These are phyloP conservation scores for Proterorhinus semilunaris DNA, from an alignment of 2,113 vertebrate genomes.

Conservation along the genomic window DNA sequence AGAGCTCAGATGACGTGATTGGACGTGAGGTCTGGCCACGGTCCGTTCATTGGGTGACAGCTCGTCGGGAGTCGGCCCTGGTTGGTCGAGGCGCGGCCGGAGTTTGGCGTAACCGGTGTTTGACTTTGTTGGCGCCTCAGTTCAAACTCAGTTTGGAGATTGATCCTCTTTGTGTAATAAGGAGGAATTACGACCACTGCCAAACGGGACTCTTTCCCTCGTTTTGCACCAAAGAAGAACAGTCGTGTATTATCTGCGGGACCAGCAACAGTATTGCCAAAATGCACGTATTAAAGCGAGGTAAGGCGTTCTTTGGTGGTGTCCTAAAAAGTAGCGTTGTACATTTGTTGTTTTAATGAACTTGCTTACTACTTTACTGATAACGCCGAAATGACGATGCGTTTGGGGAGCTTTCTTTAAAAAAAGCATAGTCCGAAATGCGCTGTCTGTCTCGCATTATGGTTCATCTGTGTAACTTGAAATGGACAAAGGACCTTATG, in stretches of 20 bases:
- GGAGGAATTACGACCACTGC: not conserved
- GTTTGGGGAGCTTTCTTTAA: not conserved
- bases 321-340: not conserved
- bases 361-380: not conserved
- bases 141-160: slow-evolving; percentile 34
- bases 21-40: fast-evolving
- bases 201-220: not conserved
- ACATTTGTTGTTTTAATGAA: not conserved
- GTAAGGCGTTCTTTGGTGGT: slow-evolving; percentile 60
- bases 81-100: slow-evolving; percentile 56
- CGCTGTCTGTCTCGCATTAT: not conserved
- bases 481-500: not conserved
- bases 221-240: not conserved
- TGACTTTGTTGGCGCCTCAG: slow-evolving; percentile 56
- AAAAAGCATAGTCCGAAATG: too few species aligned
- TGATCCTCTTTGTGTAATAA: not conserved
- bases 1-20: not conserved
- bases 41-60: slow-evolving; percentile 40
- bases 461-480: not conserved
- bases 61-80: not conserved
- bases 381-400: not conserved
- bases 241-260: not conserved
- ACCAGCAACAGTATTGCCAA: slow-evolving; percentile 22
- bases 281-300: slow-evolving; percentile 94
- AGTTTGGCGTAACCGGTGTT: slow-evolving; percentile 10